phyloP scores from a whole-genome alignment of 2,888 invertebrate species.

The Tyria jacobaeae region DNA sequence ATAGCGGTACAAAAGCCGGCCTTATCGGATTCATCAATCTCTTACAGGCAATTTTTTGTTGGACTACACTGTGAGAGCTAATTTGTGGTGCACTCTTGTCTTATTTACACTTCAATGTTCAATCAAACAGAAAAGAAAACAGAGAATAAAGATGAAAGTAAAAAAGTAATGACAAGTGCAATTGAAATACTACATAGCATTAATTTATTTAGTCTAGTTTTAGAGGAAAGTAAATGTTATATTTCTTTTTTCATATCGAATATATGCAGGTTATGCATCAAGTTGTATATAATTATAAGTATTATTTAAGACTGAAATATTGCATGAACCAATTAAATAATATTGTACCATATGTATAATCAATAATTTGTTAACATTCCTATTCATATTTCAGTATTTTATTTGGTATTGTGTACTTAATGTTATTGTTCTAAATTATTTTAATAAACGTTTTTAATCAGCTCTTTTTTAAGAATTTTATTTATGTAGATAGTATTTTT shows the following conservation, averaged over 20 bases:
- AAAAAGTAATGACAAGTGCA: too few relatives aligned
- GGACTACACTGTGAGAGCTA: too few relatives aligned
- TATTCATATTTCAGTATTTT: constrained; percentile 48
- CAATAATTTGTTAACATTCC: constrained; percentile 57
- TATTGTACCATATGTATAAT: constrained; percentile 37
- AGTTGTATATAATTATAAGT: constrained; percentile 23
- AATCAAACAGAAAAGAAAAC: too few relatives aligned
- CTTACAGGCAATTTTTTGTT: too few relatives aligned
- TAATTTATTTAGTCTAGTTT: neutral
- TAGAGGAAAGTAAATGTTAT: neutral
- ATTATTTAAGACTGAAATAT: constrained; percentile 64
- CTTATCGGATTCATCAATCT: too few relatives aligned
- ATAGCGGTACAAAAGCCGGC: too few relatives aligned
- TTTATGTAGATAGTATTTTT: too few relatives aligned
- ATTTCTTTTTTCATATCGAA: constrained; percentile 5
- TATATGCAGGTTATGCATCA: constrained; percentile 10
- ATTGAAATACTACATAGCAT: too few relatives aligned
- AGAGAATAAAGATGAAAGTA: too few relatives aligned
- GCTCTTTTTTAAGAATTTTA: neutral
- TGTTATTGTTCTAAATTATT: constrained; percentile 40
- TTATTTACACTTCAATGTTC: too few relatives aligned
- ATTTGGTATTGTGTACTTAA: constrained; percentile 48
- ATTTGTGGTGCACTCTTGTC: too few relatives aligned
- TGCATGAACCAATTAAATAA: constrained; percentile 39
- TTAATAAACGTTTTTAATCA: constrained; percentile 41